phyloP scores from a whole-genome alignment of 2,797 vertebrate genomes.

The Orientallactaga sibirica region DNA sequence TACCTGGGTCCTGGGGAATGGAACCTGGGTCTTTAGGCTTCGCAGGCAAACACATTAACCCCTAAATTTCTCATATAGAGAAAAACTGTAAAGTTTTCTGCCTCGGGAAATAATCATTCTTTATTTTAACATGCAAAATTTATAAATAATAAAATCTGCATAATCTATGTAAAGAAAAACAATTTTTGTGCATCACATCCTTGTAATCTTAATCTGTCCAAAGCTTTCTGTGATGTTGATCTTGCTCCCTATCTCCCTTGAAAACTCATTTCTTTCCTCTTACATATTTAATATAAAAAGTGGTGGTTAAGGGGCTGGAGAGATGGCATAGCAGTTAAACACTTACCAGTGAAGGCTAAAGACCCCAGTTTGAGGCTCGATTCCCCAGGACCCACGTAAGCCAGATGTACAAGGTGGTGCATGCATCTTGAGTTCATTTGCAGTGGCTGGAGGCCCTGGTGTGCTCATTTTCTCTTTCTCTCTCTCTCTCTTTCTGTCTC shows the following conservation, averaged over 20 bases:
- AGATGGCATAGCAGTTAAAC: no score
- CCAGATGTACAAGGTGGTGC: no score
- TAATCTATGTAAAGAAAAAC: conserved; percentile 1
- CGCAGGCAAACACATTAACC: not conserved
- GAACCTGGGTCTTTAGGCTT: no score
- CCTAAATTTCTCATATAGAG: conserved; percentile 31
- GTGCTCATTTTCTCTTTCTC: no score
- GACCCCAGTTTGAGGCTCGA: no score
- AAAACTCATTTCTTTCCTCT: conserved; percentile 34
- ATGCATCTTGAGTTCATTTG: no score
- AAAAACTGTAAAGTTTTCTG: not conserved
- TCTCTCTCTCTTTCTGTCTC: no score
- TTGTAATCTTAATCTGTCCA: conserved; percentile 34
- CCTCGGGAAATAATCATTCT: conserved; percentile 27
- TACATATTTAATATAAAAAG: conserved; percentile 55
- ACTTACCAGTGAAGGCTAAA: no score
- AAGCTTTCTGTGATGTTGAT: conserved; percentile 47
- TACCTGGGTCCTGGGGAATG: no score
- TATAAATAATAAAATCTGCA: not conserved
- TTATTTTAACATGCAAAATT: not conserved
- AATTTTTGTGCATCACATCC: not conserved
- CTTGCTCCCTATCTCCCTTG: not conserved
- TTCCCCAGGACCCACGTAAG: no score
- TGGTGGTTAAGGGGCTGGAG: not conserved
- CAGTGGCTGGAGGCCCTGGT: no score